phyloP scores from a whole-genome alignment of 2,113 vertebrate species.

The Neolamprologus ventralis region DNA sequence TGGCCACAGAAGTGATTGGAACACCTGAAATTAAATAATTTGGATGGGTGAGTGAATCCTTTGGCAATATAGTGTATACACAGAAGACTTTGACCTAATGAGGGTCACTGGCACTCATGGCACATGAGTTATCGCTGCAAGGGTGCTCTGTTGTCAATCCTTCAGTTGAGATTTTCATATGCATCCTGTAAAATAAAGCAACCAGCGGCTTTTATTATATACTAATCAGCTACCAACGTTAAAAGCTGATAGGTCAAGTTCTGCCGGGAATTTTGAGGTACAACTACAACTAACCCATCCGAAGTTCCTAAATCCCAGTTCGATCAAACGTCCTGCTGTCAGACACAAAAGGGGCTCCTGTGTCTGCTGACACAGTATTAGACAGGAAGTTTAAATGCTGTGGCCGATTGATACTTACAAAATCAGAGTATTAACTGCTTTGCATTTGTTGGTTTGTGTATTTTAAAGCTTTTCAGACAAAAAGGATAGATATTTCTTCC shows the following conservation, averaged over 20 bases:
- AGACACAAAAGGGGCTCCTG: background rate
- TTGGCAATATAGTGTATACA: background rate
- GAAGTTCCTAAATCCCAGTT: background rate
- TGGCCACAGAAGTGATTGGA: background rate
- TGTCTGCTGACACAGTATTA: background rate
- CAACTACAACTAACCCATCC: background rate
- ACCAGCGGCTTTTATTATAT: rapidly evolving
- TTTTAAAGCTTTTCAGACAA: background rate
- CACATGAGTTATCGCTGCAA: background rate
- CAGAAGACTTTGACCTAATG: background rate
- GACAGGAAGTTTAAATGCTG: background rate
- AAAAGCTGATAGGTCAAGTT: background rate
- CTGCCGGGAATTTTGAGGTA: rapidly evolving
- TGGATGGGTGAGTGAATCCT: background rate
- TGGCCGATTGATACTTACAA: background rate
- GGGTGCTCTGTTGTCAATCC: background rate
- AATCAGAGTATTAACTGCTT: background rate
- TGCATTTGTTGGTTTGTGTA: background rate
- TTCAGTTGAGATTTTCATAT: background rate
- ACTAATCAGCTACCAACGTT: background rate
- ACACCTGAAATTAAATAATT: background rate
- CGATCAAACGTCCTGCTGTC: background rate
- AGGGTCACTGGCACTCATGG: background rate
- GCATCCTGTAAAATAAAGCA: background rate
- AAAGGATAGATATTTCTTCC: background rate